Evolutionary conservation across 2,797 vertebrate species (phyloP).

Genomic region (Agapornis canus): DNA sequence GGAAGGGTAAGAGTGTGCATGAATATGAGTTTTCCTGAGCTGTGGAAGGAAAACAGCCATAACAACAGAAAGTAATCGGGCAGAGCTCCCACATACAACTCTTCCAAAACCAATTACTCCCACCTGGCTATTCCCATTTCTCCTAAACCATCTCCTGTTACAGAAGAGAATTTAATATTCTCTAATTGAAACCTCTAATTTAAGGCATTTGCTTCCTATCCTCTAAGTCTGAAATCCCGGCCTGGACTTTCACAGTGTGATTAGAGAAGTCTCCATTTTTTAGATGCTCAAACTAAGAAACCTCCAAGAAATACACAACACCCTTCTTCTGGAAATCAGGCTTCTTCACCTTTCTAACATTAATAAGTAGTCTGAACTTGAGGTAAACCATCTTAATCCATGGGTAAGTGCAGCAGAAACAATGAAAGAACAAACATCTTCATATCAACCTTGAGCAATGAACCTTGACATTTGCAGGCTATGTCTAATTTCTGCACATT

Average conservation of each 20-base stretch:
- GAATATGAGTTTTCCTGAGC: conserved; percentile 46
- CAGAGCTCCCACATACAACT: conserved; percentile 18
- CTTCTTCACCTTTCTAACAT: background rate
- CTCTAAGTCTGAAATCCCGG: conserved; percentile 9
- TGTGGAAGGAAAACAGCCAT: conserved; percentile 14
- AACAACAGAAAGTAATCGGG: conserved; percentile 13
- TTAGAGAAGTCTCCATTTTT: background rate
- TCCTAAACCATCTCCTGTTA: conserved; percentile 39
- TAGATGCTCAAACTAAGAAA: background rate
- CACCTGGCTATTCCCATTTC: conserved; percentile 53
- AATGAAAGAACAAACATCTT: background rate
- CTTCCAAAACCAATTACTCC: conserved; percentile 54
- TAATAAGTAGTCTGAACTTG: background rate
- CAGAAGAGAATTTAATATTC: conserved; percentile 48
- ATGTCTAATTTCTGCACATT: background rate
- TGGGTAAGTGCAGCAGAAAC: background rate
- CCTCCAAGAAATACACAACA: background rate
- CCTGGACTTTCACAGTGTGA: background rate
- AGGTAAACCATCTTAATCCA: background rate
- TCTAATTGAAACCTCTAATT: conserved; percentile 52
- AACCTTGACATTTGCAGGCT: background rate
- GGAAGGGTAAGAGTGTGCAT: conserved; percentile 15
- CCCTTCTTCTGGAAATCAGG: background rate
- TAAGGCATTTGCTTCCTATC: background rate
- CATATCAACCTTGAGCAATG: background rate